Percentiles rank a stretch among this genome's conserved stretches.
Evolutionary conservation across 2,888 invertebrate genomes (phyloP).

Genomic region (Macropis europaea): DNA sequence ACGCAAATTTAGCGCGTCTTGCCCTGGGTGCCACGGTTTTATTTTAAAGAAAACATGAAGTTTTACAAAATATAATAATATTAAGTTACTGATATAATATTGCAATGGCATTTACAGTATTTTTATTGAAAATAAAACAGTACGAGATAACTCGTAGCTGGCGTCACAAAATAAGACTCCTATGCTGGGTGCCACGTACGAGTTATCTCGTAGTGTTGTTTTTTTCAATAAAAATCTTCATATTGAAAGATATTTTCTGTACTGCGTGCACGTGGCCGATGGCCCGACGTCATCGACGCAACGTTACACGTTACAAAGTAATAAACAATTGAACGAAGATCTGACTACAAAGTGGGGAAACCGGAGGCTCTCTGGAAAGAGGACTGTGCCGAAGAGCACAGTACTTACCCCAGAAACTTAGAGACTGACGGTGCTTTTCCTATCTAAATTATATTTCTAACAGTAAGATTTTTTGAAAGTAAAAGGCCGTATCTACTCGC

Average conservation of each 20-base stretch:
- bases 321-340: conserved; percentile 4
- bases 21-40: no score
- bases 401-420: conserved; percentile 5
- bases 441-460: conserved; percentile 3
- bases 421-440: conserved; percentile 8
- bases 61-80: no score
- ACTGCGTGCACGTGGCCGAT: conserved; percentile 1
- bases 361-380: conserved; percentile 6
- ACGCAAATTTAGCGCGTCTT: no score
- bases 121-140: no score
- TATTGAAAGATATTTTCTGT: conserved; percentile 3
- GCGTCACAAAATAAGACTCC: no score
- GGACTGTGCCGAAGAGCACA: conserved; percentile 8
- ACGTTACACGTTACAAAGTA: conserved; percentile 11
- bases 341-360: conserved; percentile 6
- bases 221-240: no score
- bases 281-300: conserved; percentile 5
- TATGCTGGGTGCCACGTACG: no score
- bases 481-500: neutral
- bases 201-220: no score
- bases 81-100: no score
- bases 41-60: no score
- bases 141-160: no score
- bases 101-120: no score
- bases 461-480: conserved; percentile 4